Percentiles rank a stretch among this genome's conserved stretches.
Evolutionary conservation across 2,113 vertebrate genomes (phyloP).

Genomic region (Butastur rufipennis): DNA sequence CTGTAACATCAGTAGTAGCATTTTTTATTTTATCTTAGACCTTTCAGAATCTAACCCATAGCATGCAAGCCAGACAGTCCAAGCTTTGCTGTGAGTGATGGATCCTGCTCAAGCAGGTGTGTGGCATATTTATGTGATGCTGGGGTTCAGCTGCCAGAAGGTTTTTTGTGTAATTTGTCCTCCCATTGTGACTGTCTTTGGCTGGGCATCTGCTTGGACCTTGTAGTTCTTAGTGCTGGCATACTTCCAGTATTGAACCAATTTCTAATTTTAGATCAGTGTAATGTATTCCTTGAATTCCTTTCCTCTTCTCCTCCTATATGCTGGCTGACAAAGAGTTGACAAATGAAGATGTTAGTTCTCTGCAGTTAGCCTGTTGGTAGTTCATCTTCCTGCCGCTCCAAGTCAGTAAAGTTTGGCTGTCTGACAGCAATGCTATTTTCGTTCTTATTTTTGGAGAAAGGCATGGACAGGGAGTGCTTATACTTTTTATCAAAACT

Average conservation of each 20-base stretch:
- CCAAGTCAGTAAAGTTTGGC: neutral
- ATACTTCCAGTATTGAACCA: neutral
- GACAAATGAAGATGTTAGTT: constrained; percentile 44
- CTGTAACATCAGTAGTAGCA: neutral
- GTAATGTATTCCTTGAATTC: constrained; percentile 41
- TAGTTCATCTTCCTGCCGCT: constrained; percentile 21
- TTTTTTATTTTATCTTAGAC: neutral
- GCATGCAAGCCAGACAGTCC: neutral
- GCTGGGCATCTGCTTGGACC: constrained; percentile 34
- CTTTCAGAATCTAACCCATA: neutral
- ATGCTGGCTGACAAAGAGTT: constrained; percentile 9
- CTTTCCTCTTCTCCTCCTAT: neutral
- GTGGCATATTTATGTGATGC: neutral
- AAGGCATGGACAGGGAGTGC: neutral
- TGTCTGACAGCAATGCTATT: constrained; percentile 1
- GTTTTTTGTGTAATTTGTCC: constrained; percentile 13
- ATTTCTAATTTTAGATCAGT: constrained; percentile 19
- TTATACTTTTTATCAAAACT: neutral
- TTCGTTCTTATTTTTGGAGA: neutral
- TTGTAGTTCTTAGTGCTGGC: constrained; percentile 8
- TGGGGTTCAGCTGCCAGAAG: neutral
- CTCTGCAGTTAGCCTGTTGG: constrained; percentile 23
- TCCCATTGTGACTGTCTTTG: constrained; percentile 14
- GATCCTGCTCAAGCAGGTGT: neutral
- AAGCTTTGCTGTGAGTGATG: neutral